Evolutionary conservation across 2,888 invertebrate genomes (phyloP), one percentile per base, ranked within the genome.

Genomic region (Leuctra nigra): DNA sequence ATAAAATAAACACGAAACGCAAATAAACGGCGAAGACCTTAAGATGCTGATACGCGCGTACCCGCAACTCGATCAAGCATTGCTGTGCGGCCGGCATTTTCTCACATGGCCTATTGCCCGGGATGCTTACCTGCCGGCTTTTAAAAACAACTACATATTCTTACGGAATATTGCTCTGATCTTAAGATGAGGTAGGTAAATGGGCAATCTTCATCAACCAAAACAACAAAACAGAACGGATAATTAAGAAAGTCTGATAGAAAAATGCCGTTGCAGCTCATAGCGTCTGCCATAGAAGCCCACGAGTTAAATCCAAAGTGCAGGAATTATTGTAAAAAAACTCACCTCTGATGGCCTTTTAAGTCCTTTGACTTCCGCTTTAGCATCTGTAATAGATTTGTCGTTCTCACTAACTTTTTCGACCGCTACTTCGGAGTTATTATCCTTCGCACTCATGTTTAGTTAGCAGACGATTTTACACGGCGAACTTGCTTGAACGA

Each of bases 271-370:
- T n/a, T n/a, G n/a, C n/a, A n/a, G n/a, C n/a, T n/a, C n/a, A n/a
- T 25, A 50, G 57, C 57, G 57, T 58, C 57, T 41, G 33, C 35
- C 53, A 56, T 41, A 16, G 22, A 56, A 46, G 52, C 24, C 25
- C 52, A 53, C 33, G 33, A 29, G 47, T 47, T 24, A 47, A 47
- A 20, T 18, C 39, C 39, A 20, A 16, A 9, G 39, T n/a, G n/a
- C n/a, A n/a, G n/a, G n/a, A n/a, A n/a, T n/a, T n/a, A n/a, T n/a
- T n/a, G n/a, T 46, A 58, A 61, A 52, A 57, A 46, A 70, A 82
- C 87, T 85, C 76, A 89, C 89, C 83, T 89, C 89, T 69, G 88
- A 87, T 77, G 88, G 83, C 79, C 90, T 83, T 79, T 90, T 90
- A 72, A 86, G 86, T 76, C 87, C 89, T 78, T 89, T 89, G 71